These are phyloP conservation scores for Rallus limicola DNA, from an alignment of 2,113 vertebrate species.

Conservation along the genomic window DNA sequence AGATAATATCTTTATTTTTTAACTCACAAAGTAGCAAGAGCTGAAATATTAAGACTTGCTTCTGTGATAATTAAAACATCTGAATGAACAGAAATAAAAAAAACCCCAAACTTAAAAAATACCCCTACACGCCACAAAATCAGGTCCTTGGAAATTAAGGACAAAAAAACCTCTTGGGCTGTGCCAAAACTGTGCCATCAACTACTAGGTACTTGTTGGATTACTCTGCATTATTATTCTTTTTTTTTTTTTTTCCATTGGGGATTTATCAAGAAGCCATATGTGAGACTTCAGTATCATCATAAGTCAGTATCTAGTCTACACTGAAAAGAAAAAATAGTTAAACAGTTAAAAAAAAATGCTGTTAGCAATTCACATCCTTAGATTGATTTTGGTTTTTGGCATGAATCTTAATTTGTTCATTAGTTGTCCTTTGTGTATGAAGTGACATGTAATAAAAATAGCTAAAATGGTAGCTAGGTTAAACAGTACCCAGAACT, in stretches of 20 bases:
- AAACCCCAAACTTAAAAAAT: neutral
- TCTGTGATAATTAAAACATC: slow-evolving; percentile 40
- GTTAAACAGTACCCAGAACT: neutral
- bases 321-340: neutral
- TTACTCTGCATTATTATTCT: neutral
- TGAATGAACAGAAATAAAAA: neutral
- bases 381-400: neutral
- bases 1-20: slow-evolving; percentile 28
- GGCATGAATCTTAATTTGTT: neutral
- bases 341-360: no score
- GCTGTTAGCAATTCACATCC: neutral
- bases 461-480: neutral
- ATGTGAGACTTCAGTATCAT: neutral
- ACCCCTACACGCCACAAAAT: neutral
- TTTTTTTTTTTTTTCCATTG: neutral
- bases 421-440: neutral
- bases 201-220: neutral
- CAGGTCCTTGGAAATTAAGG: neutral
- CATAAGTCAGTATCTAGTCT: neutral
- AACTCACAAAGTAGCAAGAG: neutral
- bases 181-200: neutral
- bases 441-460: neutral
- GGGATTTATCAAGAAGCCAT: neutral
- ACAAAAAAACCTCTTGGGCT: neutral
- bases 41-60: neutral